Percentiles rank a stretch among this genome's conserved stretches.
phyloP scores from a whole-genome alignment of 1,140 invertebrate genomes.

The Zaprionus taronus region DNA sequence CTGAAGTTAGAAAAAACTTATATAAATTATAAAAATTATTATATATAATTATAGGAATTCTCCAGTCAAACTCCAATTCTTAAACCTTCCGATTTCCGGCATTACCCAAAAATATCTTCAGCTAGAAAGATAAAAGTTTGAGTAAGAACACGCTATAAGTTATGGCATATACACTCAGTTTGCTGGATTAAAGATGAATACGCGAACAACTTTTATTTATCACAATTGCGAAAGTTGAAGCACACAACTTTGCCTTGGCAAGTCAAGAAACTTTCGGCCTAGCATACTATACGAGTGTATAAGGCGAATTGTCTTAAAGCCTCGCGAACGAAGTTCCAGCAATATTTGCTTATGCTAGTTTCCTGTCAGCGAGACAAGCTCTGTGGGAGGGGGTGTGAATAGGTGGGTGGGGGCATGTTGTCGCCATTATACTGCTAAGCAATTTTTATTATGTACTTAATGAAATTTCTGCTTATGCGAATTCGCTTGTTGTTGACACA shows the following conservation, averaged over 20 bases:
- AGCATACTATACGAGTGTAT: neutral
- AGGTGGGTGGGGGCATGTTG: neutral
- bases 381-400: neutral
- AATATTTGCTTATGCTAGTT: conserved; percentile 8
- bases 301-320: neutral
- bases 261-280: conserved; percentile 10
- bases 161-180: neutral
- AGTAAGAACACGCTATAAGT: neutral
- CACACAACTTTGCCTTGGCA: conserved; percentile 3
- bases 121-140: neutral
- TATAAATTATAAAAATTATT: too few relatives aligned
- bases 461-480: conserved; percentile 82
- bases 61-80: too few relatives aligned
- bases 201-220: conserved; percentile 6
- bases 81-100: too few relatives aligned
- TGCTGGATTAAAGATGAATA: neutral
- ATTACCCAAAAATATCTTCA: neutral
- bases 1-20: too few relatives aligned
- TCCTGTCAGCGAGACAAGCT: neutral
- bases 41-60: too few relatives aligned
- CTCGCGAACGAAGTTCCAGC: neutral
- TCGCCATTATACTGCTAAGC: conserved; percentile 53
- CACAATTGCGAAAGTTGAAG: neutral
- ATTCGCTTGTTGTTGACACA: conserved; percentile 81
- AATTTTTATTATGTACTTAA: conserved; percentile 67